A percentile compares a stretch with the other conserved stretches of the same genome.
These are phyloP conservation scores for Sphenodon punctatus DNA, from an alignment of 2,797 vertebrate species.

Conservation along the genomic window DNA sequence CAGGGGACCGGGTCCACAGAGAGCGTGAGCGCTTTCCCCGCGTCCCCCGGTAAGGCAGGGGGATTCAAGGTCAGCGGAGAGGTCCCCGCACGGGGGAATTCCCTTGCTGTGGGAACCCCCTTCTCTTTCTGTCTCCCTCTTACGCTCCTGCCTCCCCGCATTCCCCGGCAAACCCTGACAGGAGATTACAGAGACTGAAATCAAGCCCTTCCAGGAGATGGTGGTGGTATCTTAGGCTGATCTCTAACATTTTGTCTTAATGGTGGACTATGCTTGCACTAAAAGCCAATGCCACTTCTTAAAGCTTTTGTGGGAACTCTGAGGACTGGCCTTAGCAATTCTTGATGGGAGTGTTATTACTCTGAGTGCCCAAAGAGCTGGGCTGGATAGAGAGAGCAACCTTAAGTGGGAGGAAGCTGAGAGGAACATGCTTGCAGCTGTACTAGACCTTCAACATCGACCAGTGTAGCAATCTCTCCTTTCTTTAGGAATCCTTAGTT, in stretches of 20 bases:
- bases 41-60: no score
- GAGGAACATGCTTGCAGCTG: no score
- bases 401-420: no score
- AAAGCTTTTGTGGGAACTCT: neutral
- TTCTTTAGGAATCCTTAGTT: neutral
- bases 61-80: no score
- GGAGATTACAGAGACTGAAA: neutral
- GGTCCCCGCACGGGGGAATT: no score
- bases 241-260: neutral
- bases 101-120: no score
- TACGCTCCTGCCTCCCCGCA: no score
- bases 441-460: no score
- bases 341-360: neutral
- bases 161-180: no score
- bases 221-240: neutral
- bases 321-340: neutral
- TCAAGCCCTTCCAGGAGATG: neutral
- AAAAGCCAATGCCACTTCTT: neutral
- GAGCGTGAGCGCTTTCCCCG: no score
- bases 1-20: no score
- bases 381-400: conserved; percentile 7
- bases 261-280: neutral
- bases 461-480: neutral
- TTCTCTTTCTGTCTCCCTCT: no score
- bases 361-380: neutral